These are phyloP conservation scores for Jacana jacana DNA, from an alignment of 2,113 vertebrate genomes.

Conservation along the genomic window DNA sequence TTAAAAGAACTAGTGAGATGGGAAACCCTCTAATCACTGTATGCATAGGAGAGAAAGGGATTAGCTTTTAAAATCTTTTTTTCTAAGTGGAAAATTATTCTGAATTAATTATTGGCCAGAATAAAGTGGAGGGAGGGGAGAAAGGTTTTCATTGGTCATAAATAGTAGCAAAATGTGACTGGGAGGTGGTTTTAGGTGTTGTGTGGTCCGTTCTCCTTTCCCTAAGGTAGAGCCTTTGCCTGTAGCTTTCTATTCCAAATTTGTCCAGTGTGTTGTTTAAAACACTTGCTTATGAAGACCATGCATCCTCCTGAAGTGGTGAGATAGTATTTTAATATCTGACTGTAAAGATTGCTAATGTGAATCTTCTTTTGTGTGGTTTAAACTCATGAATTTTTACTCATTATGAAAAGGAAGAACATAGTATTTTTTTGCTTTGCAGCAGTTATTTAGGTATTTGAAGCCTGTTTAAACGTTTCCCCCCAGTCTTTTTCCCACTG, in stretches of 20 bases:
- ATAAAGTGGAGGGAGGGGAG: neutral
- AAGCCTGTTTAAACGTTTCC: neutral
- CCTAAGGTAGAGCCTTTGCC: neutral
- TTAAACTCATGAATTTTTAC: neutral
- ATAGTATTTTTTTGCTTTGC: neutral
- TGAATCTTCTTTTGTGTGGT: neutral
- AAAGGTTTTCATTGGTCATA: neutral
- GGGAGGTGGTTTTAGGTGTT: neutral
- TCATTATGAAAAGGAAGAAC: neutral
- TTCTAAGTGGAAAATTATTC: neutral
- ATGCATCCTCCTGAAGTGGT: neutral
- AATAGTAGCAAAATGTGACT: neutral
- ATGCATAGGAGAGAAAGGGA: neutral
- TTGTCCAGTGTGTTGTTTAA: neutral
- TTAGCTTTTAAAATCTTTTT: neutral
- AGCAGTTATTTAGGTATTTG: neutral
- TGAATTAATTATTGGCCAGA: neutral
- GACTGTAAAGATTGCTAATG: neutral
- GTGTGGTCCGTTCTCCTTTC: neutral
- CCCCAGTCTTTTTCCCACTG: neutral
- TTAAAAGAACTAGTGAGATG: constrained; percentile 33
- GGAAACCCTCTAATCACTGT: neutral
- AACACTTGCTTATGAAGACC: neutral
- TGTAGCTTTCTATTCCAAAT: neutral
- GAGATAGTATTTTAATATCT: neutral